phyloP scores from a whole-genome alignment of 2,888 invertebrate species.

The Cataglyphis livida region DNA sequence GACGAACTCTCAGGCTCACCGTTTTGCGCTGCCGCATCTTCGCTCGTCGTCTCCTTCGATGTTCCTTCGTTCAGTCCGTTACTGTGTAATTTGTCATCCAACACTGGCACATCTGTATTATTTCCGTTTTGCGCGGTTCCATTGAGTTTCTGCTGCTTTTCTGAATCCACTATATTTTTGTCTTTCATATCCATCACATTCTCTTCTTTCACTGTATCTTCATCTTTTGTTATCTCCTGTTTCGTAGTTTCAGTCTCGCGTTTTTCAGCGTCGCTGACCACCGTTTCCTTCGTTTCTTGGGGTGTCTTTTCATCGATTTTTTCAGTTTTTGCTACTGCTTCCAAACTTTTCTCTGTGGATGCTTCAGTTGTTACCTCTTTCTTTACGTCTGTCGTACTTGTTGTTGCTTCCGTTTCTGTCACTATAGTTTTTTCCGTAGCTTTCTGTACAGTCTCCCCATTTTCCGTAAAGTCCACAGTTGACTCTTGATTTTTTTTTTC shows the following conservation, averaged over 20 bases:
- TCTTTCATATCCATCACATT: conserved; percentile 67
- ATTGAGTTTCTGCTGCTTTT: conserved; percentile 77
- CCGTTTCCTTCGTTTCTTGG: conserved; percentile 64
- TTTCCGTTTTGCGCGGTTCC: conserved; percentile 78
- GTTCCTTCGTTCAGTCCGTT: conserved; percentile 81
- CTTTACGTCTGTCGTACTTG: conserved; percentile 67
- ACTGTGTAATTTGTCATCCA: conserved; percentile 79
- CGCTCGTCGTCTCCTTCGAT: conserved; percentile 73
- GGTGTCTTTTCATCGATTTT: conserved; percentile 79
- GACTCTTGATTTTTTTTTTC: conserved; percentile 66
- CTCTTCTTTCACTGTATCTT: conserved; percentile 71
- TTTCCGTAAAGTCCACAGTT: conserved; percentile 62
- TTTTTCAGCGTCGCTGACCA: conserved; percentile 73
- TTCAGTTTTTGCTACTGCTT: conserved; percentile 56
- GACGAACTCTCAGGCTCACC: conserved; percentile 79
- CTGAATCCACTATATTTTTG: conserved; percentile 68
- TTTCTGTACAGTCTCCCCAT: conserved; percentile 58
- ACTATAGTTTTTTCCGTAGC: conserved; percentile 66
- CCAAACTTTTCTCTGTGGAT: conserved; percentile 54
- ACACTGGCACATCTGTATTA: conserved; percentile 68
- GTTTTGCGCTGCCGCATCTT: conserved; percentile 76
- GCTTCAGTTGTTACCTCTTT: conserved; percentile 62
- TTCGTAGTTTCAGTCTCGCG: conserved; percentile 66
- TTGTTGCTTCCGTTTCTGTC: conserved; percentile 63
- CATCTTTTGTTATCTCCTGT: conserved; percentile 65